Evolutionary conservation across 2,888 invertebrate species (phyloP).

Genomic region (Coelinius sp.): DNA sequence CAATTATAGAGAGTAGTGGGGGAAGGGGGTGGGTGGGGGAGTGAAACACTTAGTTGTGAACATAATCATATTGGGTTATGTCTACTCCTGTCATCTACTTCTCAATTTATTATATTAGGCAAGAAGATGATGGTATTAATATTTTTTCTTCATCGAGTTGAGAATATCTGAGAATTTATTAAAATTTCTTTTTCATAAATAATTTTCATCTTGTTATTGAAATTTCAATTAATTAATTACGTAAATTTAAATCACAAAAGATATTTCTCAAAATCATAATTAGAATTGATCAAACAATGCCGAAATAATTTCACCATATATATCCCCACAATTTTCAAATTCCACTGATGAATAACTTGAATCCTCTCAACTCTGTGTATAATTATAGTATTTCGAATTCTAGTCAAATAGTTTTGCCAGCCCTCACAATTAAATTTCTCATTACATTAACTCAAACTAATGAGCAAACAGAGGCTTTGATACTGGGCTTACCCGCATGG

Average conservation of each 20-base stretch:
- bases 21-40: no score
- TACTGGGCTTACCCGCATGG: no score
- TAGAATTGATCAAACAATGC: not conserved
- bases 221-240: not conserved
- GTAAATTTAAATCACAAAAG: not conserved
- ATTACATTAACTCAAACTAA: conserved; percentile 13
- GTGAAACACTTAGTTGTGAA: conserved; percentile 1
- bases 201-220: not conserved
- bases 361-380: not conserved
- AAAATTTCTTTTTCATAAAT: not conserved
- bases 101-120: not conserved
- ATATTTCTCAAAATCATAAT: not conserved
- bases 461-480: conserved; percentile 20
- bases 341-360: not conserved
- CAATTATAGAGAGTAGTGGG: conserved; percentile 15
- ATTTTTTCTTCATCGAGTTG: no score
- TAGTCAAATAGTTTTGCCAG: not conserved
- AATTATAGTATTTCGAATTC: conserved; percentile 1
- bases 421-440: not conserved
- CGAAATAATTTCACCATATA: not conserved
- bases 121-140: not conserved
- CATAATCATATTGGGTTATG: conserved; percentile 13
- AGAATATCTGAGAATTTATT: not conserved
- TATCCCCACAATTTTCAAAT: not conserved
- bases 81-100: not conserved